These are phyloP conservation scores for Dufourea novaeangliae DNA, from an alignment of 1,140 invertebrate genomes.

Conservation along the genomic window DNA sequence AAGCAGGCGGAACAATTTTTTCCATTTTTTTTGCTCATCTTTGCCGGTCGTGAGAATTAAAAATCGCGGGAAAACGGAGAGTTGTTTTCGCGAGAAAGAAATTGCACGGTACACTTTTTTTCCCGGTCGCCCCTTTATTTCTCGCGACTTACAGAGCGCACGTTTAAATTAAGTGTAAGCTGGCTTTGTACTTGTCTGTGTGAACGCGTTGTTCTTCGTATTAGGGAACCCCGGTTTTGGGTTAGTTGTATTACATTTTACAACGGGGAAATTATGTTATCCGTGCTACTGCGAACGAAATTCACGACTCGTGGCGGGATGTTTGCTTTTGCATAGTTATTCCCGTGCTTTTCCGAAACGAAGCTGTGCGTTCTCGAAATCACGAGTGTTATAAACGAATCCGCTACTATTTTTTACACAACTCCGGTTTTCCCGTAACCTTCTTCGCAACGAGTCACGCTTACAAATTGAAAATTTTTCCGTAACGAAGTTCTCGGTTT, in stretches of 20 bases:
- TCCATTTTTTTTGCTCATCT: background rate
- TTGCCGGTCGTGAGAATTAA: background rate
- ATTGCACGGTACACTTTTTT: slow-evolving; percentile 2
- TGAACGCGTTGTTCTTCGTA: background rate
- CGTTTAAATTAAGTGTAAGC: slow-evolving; percentile 30
- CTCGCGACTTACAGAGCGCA: slow-evolving; percentile 5
- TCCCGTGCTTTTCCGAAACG: background rate
- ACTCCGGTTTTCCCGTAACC: background rate
- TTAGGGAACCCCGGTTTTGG: background rate
- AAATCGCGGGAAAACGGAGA: background rate
- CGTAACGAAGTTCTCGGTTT: background rate
- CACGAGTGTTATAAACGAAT: background rate
- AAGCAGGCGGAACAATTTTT: background rate
- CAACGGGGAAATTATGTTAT: slow-evolving; percentile 56
- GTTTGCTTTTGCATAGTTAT: slow-evolving; percentile 30
- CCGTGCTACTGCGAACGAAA: slow-evolving; percentile 28
- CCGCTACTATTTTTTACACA: too few relatives aligned
- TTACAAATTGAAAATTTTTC: background rate
- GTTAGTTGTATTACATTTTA: slow-evolving; percentile 59
- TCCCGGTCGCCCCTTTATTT: background rate
- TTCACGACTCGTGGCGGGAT: slow-evolving; percentile 27
- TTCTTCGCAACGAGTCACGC: background rate
- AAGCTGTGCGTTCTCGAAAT: background rate
- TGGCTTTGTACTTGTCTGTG: background rate
- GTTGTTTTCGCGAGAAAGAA: slow-evolving; percentile 8